Base-by-base conservation (phyloP, 2,888 invertebrate genomes). In the Euplagia quadripunctaria region DNA sequence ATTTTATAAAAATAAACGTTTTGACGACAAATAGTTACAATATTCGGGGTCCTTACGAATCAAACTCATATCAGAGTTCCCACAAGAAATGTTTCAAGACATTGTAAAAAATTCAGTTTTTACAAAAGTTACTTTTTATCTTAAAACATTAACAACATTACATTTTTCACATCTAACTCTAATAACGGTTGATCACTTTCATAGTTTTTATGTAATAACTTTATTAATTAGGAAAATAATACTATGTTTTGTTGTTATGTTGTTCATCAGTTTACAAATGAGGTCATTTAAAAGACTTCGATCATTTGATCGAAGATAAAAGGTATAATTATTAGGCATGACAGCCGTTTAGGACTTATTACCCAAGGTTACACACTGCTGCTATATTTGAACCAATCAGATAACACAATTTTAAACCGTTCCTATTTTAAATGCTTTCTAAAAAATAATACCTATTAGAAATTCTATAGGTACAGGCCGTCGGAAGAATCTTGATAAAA, bases 51-150 rank as follows among this genome's bases (percentile, higher is more conserved):
- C 94, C 94, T 94, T 94, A 93, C 92, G 93, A 94, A 92, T 93
- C 91, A 88, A 88, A 91, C 94, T 91, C 93, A 87, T 90, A 89
- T 88, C 87, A 87, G 93, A 93, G 92, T 91, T 88, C 88, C 89
- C 93, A 87, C 89, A 91, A 91, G 93, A 93, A 97, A 97, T 97
- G 97, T 97, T 97, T 96, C 97, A 97, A 97, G 97, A 97, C 97
- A 96, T 97, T 97, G 96, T 96, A 96, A 96, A 96, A 96, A 96
- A 95, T 93, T 94, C 92, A 96, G 96, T 96, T 96, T 96, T 97
- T 97, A 97, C 97, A 97, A 97, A 97, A 97, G 96, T 97, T 96
- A 97, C 96, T 96, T 94, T 92, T 90, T 93, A 95, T 93, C 97
- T 97, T 97, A 97, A 96, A 96, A 96, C 95, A 94, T 96, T 96